phyloP scores from a whole-genome alignment of 2,797 vertebrate genomes.

The Sparus aurata region DNA sequence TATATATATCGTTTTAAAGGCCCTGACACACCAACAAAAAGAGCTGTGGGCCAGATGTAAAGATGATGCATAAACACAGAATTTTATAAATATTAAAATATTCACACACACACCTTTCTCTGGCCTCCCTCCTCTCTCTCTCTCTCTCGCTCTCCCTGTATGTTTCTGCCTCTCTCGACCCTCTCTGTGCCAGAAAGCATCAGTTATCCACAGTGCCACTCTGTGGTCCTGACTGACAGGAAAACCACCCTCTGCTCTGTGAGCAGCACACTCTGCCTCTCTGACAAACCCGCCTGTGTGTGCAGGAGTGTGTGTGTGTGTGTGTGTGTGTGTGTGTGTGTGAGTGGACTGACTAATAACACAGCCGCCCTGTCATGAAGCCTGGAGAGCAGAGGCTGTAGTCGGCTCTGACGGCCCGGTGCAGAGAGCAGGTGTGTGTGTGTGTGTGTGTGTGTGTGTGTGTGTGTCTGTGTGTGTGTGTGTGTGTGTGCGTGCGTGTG shows the following conservation, averaged over 20 bases:
- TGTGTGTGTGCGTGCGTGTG: constrained; percentile 17
- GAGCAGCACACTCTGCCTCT: constrained; percentile 45
- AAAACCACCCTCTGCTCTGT: constrained; percentile 43
- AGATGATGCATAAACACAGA: not conserved
- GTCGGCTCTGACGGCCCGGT: constrained; percentile 31
- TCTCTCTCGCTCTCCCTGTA: constrained; percentile 8
- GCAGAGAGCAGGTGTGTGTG: constrained; percentile 11
- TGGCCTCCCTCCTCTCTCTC: not conserved
- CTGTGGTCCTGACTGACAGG: constrained; percentile 64
- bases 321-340: constrained; percentile 45
- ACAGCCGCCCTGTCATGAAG: constrained; percentile 60
- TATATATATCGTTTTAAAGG: no score
- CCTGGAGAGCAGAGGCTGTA: constrained; percentile 52
- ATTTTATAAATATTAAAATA: not conserved
- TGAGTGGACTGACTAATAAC: constrained; percentile 66
- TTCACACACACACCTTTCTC: not conserved
- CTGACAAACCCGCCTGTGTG: constrained; percentile 54
- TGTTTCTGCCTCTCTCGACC: constrained; percentile 17
- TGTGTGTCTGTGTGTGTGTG: constrained; percentile 20
- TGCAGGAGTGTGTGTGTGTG: constrained; percentile 16
- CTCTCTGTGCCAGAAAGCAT: constrained; percentile 27
- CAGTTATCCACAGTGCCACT: constrained; percentile 62
- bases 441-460: constrained; percentile 31
- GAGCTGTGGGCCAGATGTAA: not conserved
- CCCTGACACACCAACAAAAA: no score